phyloP scores from a whole-genome alignment of 2,113 vertebrate species.

The Saguinus imperator region DNA sequence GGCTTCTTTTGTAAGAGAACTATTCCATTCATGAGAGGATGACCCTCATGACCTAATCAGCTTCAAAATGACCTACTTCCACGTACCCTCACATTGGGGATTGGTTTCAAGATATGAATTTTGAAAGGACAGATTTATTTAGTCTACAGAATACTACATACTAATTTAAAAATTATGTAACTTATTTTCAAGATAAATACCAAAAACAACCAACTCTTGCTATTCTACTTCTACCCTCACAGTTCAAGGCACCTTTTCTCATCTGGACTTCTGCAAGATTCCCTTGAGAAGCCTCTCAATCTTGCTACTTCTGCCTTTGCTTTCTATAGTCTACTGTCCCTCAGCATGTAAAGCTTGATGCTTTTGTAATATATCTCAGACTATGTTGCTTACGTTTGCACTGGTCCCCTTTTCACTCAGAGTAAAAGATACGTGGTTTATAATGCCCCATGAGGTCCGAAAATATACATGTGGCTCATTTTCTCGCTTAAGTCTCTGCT shows the following conservation, averaged over 20 bases:
- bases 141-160: not conserved
- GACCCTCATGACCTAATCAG: not conserved
- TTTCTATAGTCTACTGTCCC: not conserved
- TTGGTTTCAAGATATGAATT: not conserved
- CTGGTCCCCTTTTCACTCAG: not conserved
- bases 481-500: not conserved
- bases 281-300: not conserved
- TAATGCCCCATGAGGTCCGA: not conserved
- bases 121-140: not conserved
- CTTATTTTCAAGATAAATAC: not conserved
- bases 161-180: not conserved
- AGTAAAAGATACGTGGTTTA: not conserved
- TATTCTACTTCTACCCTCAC: not conserved
- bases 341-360: too few relatives aligned
- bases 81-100: not conserved
- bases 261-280: not conserved
- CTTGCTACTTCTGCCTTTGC: not conserved
- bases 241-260: not conserved
- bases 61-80: not conserved
- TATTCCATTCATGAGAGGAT: not conserved
- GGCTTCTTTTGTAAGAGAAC: not conserved
- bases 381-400: too few relatives aligned
- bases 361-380: not conserved
- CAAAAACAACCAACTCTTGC: not conserved
- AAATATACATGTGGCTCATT: not conserved